Base-by-base conservation (phyloP, 2,888 invertebrate species). In the Mythimna impura region DNA sequence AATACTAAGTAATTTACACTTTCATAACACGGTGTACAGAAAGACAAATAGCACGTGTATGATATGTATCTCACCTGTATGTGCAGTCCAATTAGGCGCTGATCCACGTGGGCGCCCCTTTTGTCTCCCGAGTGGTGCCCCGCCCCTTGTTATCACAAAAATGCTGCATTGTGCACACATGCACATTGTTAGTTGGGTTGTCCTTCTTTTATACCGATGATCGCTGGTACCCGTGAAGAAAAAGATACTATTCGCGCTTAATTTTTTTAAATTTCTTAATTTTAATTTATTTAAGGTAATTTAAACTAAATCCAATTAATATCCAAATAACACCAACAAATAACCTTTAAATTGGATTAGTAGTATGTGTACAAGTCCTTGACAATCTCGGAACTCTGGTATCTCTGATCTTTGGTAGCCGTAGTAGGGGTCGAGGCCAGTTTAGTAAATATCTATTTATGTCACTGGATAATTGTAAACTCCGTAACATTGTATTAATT, bases 21-120 rank as follows among this genome's bases (percentile, higher is more conserved):
- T 70, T 58, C 61, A 64, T 74, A 77, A 81, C 83, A 72, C 17
- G 20, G 10, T 58, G 58, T 66, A 63, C 60, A 77, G 71, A 80
- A 76, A 76, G 73, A 80, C 71, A 80, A 76, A 74, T 70, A 70
- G 67, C 74, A 62, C 67, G 67, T 74, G 71, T 66, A 61, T 76
- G 67, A 64, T 68, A 64, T 74, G 68, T 66, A 62, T 80, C 69
- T 66, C 80, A 60, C 71, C 65, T 78, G 72, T 66, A 40, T 77
- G 80, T 77, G 80, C 73, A 80, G 82, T 88, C 88, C 88, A 88
- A 88, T 88, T 88, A 86, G 83, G 70, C 81, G 60, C 55, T 66
- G 73, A 84, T 78, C 71, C 86, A 84, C 80, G 76, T 78, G 86
- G 81, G 73, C 76, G 73, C 65, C 78, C 71, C 87, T 78, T 85